phyloP scores from a whole-genome alignment of 53 echinoderm and acorn worm genomes.

The Glandiceps talaboti region DNA sequence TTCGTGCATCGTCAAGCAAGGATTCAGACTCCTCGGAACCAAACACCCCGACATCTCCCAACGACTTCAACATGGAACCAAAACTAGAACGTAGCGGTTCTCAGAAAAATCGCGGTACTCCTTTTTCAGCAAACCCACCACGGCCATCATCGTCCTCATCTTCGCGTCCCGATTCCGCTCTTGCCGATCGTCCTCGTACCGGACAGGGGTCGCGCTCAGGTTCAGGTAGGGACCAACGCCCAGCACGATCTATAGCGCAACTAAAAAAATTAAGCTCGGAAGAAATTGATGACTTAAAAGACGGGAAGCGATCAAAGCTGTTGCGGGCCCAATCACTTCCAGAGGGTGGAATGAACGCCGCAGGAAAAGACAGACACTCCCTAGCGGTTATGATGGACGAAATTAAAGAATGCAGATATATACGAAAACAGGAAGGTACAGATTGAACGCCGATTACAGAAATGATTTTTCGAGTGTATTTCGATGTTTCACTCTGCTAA shows the following conservation, averaged over 20 bases:
- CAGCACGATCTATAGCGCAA: slow-evolving; percentile 31
- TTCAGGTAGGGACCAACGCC: not conserved
- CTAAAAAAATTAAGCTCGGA: slow-evolving; percentile 23
- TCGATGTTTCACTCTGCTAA: too few species aligned
- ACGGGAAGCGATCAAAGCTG: slow-evolving; percentile 1
- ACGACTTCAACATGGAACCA: not conserved
- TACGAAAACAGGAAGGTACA: slow-evolving; percentile 15
- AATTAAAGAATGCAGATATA: slow-evolving; percentile 32
- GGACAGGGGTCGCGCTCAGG: not conserved
- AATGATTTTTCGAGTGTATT: too few species aligned
- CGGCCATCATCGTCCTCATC: not conserved
- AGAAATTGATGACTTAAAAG: slow-evolving; percentile 28
- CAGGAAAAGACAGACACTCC: slow-evolving; percentile 1
- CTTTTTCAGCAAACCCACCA: not conserved
- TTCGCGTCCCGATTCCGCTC: not conserved
- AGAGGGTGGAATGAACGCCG: not conserved
- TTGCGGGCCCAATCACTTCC: slow-evolving; percentile 22
- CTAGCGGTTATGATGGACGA: slow-evolving; percentile 24
- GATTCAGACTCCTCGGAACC: not conserved
- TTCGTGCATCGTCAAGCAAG: not conserved
- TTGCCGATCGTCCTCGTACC: not conserved
- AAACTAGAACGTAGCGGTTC: not conserved
- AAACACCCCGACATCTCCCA: not conserved
- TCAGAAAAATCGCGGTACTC: not conserved
- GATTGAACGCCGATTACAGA: too few species aligned